Base-by-base conservation (phyloP, 2,888 invertebrate species). In the Sarcophaga carnaria region DNA sequence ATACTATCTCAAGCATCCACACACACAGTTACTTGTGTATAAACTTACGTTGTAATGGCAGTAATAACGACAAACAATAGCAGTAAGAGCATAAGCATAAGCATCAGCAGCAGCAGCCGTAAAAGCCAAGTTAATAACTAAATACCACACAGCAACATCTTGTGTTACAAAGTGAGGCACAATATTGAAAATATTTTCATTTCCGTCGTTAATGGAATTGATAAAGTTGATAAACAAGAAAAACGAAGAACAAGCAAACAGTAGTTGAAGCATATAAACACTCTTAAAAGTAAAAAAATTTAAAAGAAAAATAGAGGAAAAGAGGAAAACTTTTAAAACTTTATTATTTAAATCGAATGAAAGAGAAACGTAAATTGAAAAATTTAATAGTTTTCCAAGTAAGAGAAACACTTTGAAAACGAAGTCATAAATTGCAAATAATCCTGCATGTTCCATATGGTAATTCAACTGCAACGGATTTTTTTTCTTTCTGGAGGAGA, bases 141-240 rank as follows among this genome's bases (percentile, higher is more conserved):
- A 45, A 67, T n/a, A 67, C 47, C n/a, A 45, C 22, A 20, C 71
- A 25, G 60, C 20, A 66, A 60, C 74, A 67, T 60, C 62, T 60
- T 60, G 22, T 17, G 25, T 60, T 72, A 67, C 49, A 72, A 72
- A 27, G 22, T 63, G 8, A 27, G 3, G 10, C 25, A 66, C 64
- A 20, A 67, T 20, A 64, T 64, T 22, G n/a, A 74, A 22, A 63
- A 78, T 12, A 79, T 63, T 79, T 74, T 74, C 78, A 79, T 74
- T 83, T 83, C 78, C 78, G 63, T 14, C 59, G 45, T 54, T 74
- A 83, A 83, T 83, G 62, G 47, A 74, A 79, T 69, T 79, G 67
- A 79, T 79, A 69, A 75, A 78, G 49, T 81, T 70, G 14, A 12
- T 37, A 12, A 63, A 62, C 27, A 17, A 22, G 22, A 45, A 45